These are phyloP conservation scores for Rana temporaria DNA, from an alignment of 2,113 vertebrate species.

Conservation along the genomic window DNA sequence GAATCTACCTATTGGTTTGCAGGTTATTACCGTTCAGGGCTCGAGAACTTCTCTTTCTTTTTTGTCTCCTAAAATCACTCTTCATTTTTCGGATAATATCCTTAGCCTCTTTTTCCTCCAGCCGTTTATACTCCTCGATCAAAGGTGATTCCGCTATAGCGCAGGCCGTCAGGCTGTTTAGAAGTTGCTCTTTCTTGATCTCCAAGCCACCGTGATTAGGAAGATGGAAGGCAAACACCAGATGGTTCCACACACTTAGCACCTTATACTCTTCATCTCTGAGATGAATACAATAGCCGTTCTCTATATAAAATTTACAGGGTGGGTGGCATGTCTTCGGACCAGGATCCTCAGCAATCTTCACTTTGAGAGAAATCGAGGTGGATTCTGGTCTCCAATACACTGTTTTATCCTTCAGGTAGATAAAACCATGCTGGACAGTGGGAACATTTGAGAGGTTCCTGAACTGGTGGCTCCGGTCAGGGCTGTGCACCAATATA, in stretches of 20 bases:
- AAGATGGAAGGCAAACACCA: constrained; percentile 15
- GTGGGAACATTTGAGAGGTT: neutral
- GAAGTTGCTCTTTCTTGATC: neutral
- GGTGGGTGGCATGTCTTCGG: neutral
- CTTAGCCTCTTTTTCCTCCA: too few species aligned
- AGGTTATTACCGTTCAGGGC: too few species aligned
- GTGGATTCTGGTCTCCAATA: constrained; percentile 40
- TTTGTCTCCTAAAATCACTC: too few species aligned
- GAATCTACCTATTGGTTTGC: too few species aligned
- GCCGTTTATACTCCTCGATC: neutral
- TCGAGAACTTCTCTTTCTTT: too few species aligned
- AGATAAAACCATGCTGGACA: neutral
- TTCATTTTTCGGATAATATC: too few species aligned
- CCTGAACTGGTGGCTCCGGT: neutral
- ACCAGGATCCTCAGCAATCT: neutral
- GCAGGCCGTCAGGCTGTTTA: constrained; percentile 8
- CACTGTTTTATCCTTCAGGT: neutral
- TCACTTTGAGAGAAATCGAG: neutral
- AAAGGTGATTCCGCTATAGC: neutral
- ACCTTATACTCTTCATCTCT: neutral
- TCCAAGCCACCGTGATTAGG: neutral
- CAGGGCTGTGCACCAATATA: constrained; percentile 19
- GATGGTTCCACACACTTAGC: constrained; percentile 20
- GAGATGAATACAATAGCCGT: neutral
- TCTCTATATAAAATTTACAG: neutral